Conservation (phyloP, 2,888 invertebrate genomes). For the Camptogramma bilineatum region DNA sequence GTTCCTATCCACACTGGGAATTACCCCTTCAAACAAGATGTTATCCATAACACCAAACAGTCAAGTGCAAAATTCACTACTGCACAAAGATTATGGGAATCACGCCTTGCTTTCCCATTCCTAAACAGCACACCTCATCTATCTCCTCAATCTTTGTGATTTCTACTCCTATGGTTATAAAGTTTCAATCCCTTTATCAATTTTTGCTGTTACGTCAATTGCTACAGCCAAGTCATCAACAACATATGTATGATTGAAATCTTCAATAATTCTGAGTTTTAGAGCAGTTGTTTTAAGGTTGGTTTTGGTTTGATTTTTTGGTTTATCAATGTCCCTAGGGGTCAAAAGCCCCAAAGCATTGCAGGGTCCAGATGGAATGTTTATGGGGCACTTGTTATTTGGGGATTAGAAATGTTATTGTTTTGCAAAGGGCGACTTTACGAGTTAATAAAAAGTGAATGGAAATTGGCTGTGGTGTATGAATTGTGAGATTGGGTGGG, state of each 20-base stretch:
- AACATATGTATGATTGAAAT: constrained; percentile 43
- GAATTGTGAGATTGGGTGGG: constrained; percentile 56
- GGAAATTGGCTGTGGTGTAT: constrained; percentile 63
- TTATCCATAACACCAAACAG: constrained; percentile 65
- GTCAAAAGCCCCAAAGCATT: constrained; percentile 75
- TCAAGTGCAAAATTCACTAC: constrained; percentile 82
- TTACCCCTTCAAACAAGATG: constrained; percentile 69
- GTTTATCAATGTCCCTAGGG: constrained; percentile 69
- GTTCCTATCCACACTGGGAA: constrained; percentile 37
- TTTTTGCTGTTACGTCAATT: constrained; percentile 51
- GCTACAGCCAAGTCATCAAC: constrained; percentile 44
- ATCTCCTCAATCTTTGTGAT: constrained; percentile 22
- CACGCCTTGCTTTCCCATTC: constrained; percentile 61
- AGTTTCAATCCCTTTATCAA: constrained; percentile 42
- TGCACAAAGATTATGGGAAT: constrained; percentile 81
- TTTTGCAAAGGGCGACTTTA: constrained; percentile 73
- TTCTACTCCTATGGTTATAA: constrained; percentile 18
- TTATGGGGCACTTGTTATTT: constrained; percentile 80
- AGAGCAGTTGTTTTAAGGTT: constrained; percentile 27
- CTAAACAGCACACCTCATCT: constrained; percentile 46
- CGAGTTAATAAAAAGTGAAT: constrained; percentile 79
- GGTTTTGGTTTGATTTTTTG: constrained; percentile 41
- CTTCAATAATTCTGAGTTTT: constrained; percentile 43
- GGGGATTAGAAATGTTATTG: constrained; percentile 81
- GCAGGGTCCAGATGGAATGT: constrained; percentile 77